These are phyloP conservation scores for Momotus momota DNA, from an alignment of 2,797 vertebrate species.

Conservation along the genomic window DNA sequence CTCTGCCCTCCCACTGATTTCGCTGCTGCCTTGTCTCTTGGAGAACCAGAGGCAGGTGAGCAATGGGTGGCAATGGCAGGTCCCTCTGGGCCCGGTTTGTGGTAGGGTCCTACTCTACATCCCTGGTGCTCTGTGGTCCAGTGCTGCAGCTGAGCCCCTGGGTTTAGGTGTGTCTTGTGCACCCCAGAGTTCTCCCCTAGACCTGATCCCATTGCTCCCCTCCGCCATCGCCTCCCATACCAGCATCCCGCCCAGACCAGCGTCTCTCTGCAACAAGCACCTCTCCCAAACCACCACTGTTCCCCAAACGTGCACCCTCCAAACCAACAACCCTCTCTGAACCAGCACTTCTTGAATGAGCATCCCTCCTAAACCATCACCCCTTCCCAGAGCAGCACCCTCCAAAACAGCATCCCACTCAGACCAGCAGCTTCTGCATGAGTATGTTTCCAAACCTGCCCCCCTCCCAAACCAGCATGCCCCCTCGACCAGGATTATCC, in stretches of 20 bases:
- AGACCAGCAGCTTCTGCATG: too few species aligned
- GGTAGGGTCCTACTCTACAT: background rate
- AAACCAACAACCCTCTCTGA: background rate
- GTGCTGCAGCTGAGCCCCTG: background rate
- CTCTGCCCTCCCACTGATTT: accelerated
- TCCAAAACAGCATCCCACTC: background rate
- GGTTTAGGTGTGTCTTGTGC: background rate
- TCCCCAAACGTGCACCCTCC: background rate
- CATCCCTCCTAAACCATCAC: background rate
- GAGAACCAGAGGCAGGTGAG: background rate
- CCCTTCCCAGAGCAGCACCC: background rate
- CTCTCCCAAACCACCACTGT: background rate
- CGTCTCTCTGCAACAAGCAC: too few species aligned
- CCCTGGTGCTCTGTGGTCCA: accelerated
- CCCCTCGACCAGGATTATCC: too few species aligned
- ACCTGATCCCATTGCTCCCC: accelerated
- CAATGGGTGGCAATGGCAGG: accelerated
- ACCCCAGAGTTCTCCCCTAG: background rate
- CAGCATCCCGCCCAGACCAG: background rate
- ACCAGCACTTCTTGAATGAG: background rate
- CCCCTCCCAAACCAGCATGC: background rate
- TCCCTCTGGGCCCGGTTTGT: background rate
- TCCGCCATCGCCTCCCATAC: background rate
- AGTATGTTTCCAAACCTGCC: background rate
- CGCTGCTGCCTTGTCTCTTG: background rate